A percentile compares a stretch with the other conserved stretches of the same genome.
Conservation (phyloP, 2,113 vertebrate species). For the Shinisaurus crocodilurus region DNA sequence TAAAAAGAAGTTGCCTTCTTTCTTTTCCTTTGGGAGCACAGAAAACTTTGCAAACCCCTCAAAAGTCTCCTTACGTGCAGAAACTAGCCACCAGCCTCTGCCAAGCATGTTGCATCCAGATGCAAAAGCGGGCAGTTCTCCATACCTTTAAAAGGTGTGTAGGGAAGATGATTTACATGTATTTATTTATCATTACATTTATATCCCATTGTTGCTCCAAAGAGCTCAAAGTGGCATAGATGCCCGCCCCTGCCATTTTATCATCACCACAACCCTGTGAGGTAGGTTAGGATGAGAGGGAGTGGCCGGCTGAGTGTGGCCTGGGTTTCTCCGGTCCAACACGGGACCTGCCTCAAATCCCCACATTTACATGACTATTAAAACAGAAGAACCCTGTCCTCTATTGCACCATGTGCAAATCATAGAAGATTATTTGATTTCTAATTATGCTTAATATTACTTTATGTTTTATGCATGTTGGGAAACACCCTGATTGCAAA, state of each 20-base stretch:
- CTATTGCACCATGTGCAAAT: background rate
- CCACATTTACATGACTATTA: too few species aligned
- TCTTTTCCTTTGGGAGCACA: background rate
- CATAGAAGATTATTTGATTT: background rate
- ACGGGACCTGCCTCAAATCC: background rate
- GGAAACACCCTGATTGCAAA: background rate
- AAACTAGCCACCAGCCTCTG: too few species aligned
- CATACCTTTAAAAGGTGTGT: background rate
- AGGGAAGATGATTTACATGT: background rate
- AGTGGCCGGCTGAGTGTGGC: too few species aligned
- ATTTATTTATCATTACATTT: too few species aligned
- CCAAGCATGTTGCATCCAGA: too few species aligned
- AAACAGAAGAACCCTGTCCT: background rate
- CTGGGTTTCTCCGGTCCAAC: too few species aligned
- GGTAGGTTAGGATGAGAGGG: too few species aligned
- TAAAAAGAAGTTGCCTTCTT: background rate
- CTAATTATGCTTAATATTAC: background rate
- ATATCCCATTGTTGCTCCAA: too few species aligned
- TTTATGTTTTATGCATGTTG: constrained; percentile 8
- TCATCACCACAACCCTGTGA: too few species aligned
- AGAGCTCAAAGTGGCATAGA: too few species aligned
- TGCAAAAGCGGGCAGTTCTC: background rate
- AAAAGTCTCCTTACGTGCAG: background rate
- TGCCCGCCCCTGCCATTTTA: too few species aligned
- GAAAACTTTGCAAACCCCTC: background rate